These are phyloP conservation scores for Microcebus ravelobensis DNA, from an alignment of 2,113 vertebrate genomes.

Conservation along the genomic window DNA sequence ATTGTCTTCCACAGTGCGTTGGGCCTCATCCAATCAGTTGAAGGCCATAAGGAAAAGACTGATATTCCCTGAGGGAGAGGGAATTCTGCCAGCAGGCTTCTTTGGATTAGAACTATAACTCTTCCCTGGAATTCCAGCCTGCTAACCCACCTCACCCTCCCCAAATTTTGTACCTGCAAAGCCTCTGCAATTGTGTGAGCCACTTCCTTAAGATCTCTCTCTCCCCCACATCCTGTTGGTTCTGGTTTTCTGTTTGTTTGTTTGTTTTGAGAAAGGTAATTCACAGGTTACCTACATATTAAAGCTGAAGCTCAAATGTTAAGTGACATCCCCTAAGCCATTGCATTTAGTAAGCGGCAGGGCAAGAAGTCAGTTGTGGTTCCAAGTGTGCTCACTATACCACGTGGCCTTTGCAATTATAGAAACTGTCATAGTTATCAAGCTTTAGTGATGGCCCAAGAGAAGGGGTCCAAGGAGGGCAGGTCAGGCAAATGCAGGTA, in stretches of 20 bases:
- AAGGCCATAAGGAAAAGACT: neutral
- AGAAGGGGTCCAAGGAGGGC: neutral
- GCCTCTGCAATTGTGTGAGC: too few species aligned
- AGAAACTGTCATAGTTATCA: neutral
- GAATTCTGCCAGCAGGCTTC: neutral
- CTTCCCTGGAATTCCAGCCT: neutral
- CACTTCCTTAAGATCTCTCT: neutral
- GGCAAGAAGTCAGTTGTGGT: neutral
- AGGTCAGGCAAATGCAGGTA: neutral
- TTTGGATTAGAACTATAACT: neutral
- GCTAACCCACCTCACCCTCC: accelerated
- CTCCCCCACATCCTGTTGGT: neutral
- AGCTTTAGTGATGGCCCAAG: neutral
- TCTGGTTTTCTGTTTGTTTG: too few species aligned
- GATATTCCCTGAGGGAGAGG: neutral
- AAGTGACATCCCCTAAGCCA: neutral
- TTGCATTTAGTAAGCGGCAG: neutral
- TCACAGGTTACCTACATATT: neutral
- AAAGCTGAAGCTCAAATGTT: neutral
- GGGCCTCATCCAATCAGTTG: neutral
- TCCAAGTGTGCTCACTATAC: neutral
- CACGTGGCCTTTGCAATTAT: neutral
- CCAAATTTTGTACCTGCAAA: neutral
- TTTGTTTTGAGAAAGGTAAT: neutral
- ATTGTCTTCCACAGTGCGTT: neutral